Evolutionary conservation across 2,113 vertebrate genomes (phyloP).

Genomic region (Otocyon megalotis): DNA sequence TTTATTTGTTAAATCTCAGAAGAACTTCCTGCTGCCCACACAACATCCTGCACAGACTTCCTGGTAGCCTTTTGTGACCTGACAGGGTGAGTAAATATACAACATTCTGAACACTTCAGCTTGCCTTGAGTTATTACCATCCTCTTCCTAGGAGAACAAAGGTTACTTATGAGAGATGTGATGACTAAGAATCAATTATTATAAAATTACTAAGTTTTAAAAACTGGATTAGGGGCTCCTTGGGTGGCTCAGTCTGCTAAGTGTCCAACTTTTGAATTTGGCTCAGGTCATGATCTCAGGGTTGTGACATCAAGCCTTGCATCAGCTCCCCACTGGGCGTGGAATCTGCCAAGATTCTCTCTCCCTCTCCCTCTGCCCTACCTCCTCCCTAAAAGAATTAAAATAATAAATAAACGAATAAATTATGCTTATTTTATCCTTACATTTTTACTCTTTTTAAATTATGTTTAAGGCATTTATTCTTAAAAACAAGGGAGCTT

Average conservation of each 20-base stretch:
- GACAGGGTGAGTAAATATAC: not conserved
- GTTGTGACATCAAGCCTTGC: not conserved
- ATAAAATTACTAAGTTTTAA: not conserved
- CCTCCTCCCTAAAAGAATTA: not conserved
- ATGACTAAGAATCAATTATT: not conserved
- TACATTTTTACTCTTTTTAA: not conserved
- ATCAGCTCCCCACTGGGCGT: not conserved
- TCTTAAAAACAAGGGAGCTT: not conserved
- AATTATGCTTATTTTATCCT: not conserved
- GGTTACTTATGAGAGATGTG: not conserved
- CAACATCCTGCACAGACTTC: not conserved
- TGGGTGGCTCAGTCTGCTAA: not conserved
- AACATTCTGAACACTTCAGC: not conserved
- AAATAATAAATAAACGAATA: not conserved
- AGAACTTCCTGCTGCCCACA: not conserved
- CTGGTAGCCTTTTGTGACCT: not conserved
- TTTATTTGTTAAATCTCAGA: not conserved
- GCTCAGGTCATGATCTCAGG: not conserved
- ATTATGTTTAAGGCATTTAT: not conserved
- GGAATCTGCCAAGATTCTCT: not conserved
- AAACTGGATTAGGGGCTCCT: not conserved
- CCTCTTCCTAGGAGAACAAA: not conserved
- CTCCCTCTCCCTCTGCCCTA: not conserved
- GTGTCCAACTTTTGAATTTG: not conserved
- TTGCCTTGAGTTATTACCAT: not conserved